Percentiles rank a stretch among this genome's conserved stretches.
Evolutionary conservation across 2,888 invertebrate genomes (phyloP).

Genomic region (Protodeltote pygarga): DNA sequence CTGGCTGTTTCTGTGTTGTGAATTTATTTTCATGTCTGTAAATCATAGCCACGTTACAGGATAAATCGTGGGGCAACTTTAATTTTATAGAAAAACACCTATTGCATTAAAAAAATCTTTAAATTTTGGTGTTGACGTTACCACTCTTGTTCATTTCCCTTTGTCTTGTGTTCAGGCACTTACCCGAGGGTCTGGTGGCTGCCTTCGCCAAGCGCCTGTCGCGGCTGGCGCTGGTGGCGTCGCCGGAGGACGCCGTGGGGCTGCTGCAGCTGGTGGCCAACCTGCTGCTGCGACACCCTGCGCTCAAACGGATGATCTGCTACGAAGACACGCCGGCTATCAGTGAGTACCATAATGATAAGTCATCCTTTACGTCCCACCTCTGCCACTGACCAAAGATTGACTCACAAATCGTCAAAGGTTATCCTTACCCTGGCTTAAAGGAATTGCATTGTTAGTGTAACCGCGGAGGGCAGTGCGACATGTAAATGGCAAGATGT

Average conservation of each 20-base stretch:
- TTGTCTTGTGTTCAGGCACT: constrained; percentile 89
- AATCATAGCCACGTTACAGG: too few species aligned
- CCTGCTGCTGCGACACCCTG: constrained; percentile 94
- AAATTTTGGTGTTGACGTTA: not conserved
- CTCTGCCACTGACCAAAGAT: too few species aligned
- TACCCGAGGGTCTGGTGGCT: constrained; percentile 96
- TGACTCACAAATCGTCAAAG: too few species aligned
- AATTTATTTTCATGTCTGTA: too few species aligned
- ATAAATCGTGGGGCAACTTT: too few species aligned
- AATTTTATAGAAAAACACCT: too few species aligned
- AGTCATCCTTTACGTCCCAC: not conserved
- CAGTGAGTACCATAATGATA: constrained; percentile 61
- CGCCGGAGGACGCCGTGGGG: constrained; percentile 91
- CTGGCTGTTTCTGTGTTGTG: too few species aligned
- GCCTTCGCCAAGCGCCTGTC: constrained; percentile 97
- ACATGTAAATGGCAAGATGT: too few species aligned
- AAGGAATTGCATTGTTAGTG: too few species aligned
- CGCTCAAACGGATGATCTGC: constrained; percentile 88
- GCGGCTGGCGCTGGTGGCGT: constrained; percentile 93
- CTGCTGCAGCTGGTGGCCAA: constrained; percentile 95
- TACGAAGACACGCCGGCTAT: constrained; percentile 71
- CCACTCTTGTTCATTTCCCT: not conserved
- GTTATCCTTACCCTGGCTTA: too few species aligned
- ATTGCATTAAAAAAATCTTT: not conserved
- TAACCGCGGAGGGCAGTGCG: too few species aligned